Base-by-base conservation (phyloP, 2,113 vertebrate species). In the Rhadina sibilatrix region DNA sequence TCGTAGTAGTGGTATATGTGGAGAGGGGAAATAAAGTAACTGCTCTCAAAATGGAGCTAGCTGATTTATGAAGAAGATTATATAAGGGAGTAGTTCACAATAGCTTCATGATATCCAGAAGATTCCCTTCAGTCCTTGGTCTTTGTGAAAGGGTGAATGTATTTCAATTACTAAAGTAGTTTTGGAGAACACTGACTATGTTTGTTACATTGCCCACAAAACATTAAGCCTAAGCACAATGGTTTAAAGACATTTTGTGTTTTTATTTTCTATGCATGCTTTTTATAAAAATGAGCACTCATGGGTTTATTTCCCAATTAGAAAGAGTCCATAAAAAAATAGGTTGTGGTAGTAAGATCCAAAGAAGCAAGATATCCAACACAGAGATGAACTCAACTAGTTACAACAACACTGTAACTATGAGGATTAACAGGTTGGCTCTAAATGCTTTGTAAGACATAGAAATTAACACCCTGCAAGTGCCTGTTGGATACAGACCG, bases 281-380 rank as follows among this genome's bases (percentile, higher is more conserved):
- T 97, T 93, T 69, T 60, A 69, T 90, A 87, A 86, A 76, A 86
- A 81, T 52, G 42, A 81, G 15, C n/a, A 63, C 64, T 93, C 35
- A 83, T 89, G 86, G 38, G 23, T 44, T 92, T 89, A 78, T 93
- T 93, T 90, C 60, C 60, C 42, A 83, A 50, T 17, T 77, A 61
- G 54, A 80, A 92, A 57, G 19, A 83, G 42, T 53, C 14, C 24
- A 15, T 46, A 31, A 71, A 78, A 78, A 86, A 83, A 81, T 9
- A 27, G 6, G 8, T 57, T 83, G 18, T 61, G 28, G 68, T 85
- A 83, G 33, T 66, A 54, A 12, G 76, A 81, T 30, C 56, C 21
- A 0, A 81, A 75, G 60, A 59, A 64, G 47, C 27, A 76, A 83
- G 40, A n/a, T 56, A 53, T 25, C 5, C 61, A 77, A 70, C 27